phyloP scores from a whole-genome alignment of 2,113 vertebrate species.

The Corynorhinus townsendii region DNA sequence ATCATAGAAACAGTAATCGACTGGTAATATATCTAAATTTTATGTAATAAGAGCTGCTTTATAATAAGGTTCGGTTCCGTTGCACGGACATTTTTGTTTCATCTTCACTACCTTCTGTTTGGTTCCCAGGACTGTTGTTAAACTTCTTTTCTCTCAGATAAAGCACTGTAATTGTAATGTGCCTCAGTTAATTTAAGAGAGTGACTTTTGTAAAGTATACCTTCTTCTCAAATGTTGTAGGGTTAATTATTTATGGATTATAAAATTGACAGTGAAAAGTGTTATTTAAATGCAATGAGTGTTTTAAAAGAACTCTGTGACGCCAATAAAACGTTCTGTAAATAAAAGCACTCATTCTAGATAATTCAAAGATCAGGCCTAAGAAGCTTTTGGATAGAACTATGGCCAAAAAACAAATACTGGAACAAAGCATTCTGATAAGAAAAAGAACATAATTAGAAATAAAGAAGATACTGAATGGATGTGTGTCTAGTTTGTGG shows the following conservation, averaged over 20 bases:
- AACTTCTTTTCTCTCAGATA: slow-evolving; percentile 13
- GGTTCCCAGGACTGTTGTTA: background rate
- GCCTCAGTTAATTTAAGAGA: slow-evolving; percentile 18
- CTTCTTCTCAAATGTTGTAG: slow-evolving; percentile 20
- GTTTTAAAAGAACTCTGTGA: slow-evolving; percentile 10
- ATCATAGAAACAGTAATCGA: background rate
- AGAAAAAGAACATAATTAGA: slow-evolving; percentile 4
- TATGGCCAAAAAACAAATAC: background rate
- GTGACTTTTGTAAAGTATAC: slow-evolving; percentile 20
- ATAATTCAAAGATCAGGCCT: background rate
- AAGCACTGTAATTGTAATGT: slow-evolving; percentile 16
- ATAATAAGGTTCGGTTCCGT: slow-evolving; percentile 1
- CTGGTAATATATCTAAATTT: background rate
- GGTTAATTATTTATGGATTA: slow-evolving; percentile 37
- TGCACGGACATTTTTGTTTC: background rate
- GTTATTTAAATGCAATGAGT: background rate
- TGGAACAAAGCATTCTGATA: background rate
- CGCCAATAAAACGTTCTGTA: background rate
- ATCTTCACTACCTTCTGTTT: background rate
- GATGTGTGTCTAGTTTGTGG: background rate
- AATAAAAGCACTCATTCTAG: slow-evolving; percentile 7
- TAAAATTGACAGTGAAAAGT: slow-evolving; percentile 19
- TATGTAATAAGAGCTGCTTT: background rate
- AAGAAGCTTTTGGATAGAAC: background rate
- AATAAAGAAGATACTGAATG: background rate